Conservation (phyloP, 2,888 invertebrate species). For the Gastracanthus pulcherrimus region DNA sequence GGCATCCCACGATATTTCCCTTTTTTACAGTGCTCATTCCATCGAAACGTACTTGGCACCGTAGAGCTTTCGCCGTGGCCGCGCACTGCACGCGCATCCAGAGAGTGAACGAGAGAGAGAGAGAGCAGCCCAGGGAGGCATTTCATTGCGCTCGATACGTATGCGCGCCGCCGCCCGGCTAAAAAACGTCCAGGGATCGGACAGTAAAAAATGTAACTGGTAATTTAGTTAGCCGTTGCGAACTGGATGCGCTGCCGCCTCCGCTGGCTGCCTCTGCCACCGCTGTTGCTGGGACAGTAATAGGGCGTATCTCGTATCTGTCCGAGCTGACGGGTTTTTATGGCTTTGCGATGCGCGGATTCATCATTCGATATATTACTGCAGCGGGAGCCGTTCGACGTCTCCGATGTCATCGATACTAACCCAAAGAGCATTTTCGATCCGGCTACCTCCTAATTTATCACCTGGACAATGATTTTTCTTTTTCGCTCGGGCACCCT, state of each 20-base stretch:
- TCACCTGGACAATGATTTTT: conserved; percentile 32
- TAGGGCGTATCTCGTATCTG: conserved; percentile 76
- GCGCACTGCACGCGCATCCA: conserved; percentile 33
- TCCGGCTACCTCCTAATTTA: conserved; percentile 42
- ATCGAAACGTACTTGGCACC: conserved; percentile 54
- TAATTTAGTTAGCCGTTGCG: conserved; percentile 75
- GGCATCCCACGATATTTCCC: conserved; percentile 22
- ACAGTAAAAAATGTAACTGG: conserved; percentile 77
- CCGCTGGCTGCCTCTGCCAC: conserved; percentile 52
- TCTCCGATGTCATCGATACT: conserved; percentile 70
- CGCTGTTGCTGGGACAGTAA: conserved; percentile 74
- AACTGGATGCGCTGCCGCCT: conserved; percentile 63
- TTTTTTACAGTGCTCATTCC: conserved; percentile 51
- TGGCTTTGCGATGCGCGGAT: conserved; percentile 76
- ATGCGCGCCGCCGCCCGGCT: conserved; percentile 58
- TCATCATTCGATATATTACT: conserved; percentile 76
- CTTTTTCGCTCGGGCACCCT: neutral
- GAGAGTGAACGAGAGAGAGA: too few species aligned
- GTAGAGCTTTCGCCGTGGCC: conserved; percentile 55
- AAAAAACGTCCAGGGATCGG: conserved; percentile 73
- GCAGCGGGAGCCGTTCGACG: conserved; percentile 56
- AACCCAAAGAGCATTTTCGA: conserved; percentile 66
- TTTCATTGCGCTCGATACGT: conserved; percentile 75
- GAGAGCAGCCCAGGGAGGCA: conserved; percentile 67
- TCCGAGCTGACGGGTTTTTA: conserved; percentile 76